Evolutionary conservation across 2,113 vertebrate genomes (phyloP), one percentile per base, ranked within the genome.

Genomic region (Dicentrarchus labrax): DNA sequence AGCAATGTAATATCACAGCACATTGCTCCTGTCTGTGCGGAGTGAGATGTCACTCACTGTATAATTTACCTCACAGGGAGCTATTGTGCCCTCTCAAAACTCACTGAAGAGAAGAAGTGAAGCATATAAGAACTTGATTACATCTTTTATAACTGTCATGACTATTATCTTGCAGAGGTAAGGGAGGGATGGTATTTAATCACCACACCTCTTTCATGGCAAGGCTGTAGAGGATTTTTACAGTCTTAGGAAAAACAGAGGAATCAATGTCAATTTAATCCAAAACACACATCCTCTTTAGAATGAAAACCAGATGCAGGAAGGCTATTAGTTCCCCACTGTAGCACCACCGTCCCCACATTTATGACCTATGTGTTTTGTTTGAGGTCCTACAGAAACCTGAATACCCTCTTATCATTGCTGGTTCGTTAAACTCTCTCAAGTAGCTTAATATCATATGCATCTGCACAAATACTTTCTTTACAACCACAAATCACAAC

Each of bases 241-340:
- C 45, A 87, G 88, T 86, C 80, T 91, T 89, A 89, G 90, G 88
- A 90, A 94, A 92, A 94, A 91, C 85, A 89, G 88, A 90, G 90
- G 90, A 93, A 91, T 90, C 84, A 85, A 87, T 92, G 89, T 93
- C 86, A 92, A 83, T 94, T 91, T 91, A 94, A 95, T 91, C 90
- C 89, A 93, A 92, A 93, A 88, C 93, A 94, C 91, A 95, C 93
- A 94, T 94, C 90, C 92, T 92, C 91, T 90, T 86, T 86, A 85
- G 80, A 94, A 94, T 94, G 89, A 91, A 93, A 93, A 92, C 90
- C 94, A 94, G 92, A 94, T 94, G 92, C 83, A 86, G 87, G 80
- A 83, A 85, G 80, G 77, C 90, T 86, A 89, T 94, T 93, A 88
- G 89, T 91, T 93, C 83, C 88, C 90, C 89, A 76, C 90, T 85